Evolutionary conservation across 35 echinoderm and acorn worm species (phyloP).

Genomic region (Eucidaris tribuloides): DNA sequence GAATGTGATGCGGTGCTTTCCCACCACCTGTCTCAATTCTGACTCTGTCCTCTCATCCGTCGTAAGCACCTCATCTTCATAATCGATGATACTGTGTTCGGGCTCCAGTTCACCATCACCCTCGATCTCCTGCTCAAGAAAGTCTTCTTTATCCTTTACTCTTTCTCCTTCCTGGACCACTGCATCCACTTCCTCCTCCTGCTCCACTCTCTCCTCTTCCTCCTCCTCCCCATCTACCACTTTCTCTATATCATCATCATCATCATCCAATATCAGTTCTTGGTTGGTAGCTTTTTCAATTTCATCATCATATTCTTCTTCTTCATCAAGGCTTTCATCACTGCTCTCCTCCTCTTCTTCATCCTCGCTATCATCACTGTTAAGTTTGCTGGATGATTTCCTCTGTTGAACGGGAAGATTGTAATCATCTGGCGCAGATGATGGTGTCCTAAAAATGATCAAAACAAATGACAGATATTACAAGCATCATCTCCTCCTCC

Average conservation of each 20-base stretch:
- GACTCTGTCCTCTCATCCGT: conserved; percentile 82
- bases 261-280: background rate
- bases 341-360: background rate
- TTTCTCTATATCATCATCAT: conserved; percentile 8
- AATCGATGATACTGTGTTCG: conserved; percentile 69
- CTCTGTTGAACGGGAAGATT: no score
- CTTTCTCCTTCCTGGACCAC: background rate
- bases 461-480: no score
- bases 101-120: conserved; percentile 26
- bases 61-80: conserved; percentile 62
- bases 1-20: conserved; percentile 72
- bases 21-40: conserved; percentile 79
- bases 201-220: conserved; percentile 30
- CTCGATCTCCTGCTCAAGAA: background rate
- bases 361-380: background rate
- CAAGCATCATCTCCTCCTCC: no score
- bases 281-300: background rate
- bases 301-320: background rate
- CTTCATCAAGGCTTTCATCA: background rate
- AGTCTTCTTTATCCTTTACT: background rate
- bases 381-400: background rate
- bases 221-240: background rate
- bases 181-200: conserved; percentile 37
- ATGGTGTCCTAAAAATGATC: no score
- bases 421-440: no score